Evolutionary conservation across 2,113 vertebrate genomes (phyloP), one percentile per base, ranked within the genome.

Genomic region (Scomber colias): DNA sequence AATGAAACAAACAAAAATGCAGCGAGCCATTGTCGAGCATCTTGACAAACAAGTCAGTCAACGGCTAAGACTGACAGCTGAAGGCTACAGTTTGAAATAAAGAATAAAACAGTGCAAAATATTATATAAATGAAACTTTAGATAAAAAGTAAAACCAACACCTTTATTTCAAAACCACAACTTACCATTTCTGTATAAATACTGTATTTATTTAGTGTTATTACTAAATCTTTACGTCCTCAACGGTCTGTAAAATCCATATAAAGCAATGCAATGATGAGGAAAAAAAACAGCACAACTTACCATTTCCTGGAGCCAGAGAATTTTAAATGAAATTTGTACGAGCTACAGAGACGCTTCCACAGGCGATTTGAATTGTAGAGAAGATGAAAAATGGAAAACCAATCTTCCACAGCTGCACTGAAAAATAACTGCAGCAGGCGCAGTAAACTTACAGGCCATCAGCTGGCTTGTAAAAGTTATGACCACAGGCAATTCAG

Each of bases 371-470:
- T 67, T 89, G 70, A 79, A 87, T 85, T 72, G 77, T 79, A 77
- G 35, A 68, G 74, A 76, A 80, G 77, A 81, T 71, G 89, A 83
- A 79, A 86, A 90, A 87, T 80, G 77, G 79, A 75, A 89, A 89
- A 79, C 40, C 87, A 87, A 82, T 88, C 75, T 87, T 75, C 78
- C 73, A 73, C 56, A 64, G 81, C 82, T 67, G 81, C 79, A 59
- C 70, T 81, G 81, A 78, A 74, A 90, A 85, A 85, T 78, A 79
- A 80, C 77, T 86, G 82, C 66, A 82, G 79, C 66, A 79, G 73
- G 54, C 76, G 82, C 73, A 44, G 69, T 82, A 83, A 40, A 89
- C 68, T 85, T 73, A 53, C 72, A 74, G 64, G 72, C 79, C 81
- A 81, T 87, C 86, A 85, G 83, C 55, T 46, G 65, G 67, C 56